A percentile compares a stretch with the other conserved stretches of the same genome.
phyloP scores from a whole-genome alignment of 2,113 vertebrate species.

The Varanus salvator region DNA sequence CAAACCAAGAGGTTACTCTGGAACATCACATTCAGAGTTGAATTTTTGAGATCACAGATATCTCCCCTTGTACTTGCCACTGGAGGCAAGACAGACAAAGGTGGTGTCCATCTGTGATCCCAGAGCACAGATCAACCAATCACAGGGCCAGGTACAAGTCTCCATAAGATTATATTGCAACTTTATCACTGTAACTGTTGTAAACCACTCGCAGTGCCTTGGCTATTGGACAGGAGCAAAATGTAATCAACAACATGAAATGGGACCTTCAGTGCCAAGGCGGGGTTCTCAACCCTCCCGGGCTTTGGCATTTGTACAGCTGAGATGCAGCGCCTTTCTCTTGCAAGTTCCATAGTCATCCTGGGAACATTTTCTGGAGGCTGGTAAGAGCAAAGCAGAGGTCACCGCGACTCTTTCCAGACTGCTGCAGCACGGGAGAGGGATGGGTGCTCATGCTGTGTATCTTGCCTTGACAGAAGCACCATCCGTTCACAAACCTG shows the following conservation, averaged over 20 bases:
- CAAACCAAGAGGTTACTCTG: background rate
- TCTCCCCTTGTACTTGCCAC: fast-evolving
- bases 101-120: background rate
- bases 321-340: background rate
- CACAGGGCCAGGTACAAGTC: fast-evolving
- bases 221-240: too few relatives aligned
- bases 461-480: background rate
- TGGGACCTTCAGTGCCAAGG: fast-evolving
- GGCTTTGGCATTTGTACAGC: background rate
- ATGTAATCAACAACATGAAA: background rate
- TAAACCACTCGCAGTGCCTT: too few relatives aligned
- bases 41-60: background rate
- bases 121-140: fast-evolving
- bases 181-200: too few relatives aligned
- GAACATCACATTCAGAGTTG: fast-evolving
- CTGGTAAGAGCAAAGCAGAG: background rate
- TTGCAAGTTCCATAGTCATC: background rate
- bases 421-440: background rate
- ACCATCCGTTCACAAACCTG: too few relatives aligned
- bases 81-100: fast-evolving
- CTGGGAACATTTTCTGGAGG: background rate
- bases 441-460: too few relatives aligned
- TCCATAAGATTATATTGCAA: background rate
- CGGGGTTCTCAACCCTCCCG: background rate
- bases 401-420: background rate